phyloP scores from a whole-genome alignment of 2,113 vertebrate species.

The Gila orcuttii region DNA sequence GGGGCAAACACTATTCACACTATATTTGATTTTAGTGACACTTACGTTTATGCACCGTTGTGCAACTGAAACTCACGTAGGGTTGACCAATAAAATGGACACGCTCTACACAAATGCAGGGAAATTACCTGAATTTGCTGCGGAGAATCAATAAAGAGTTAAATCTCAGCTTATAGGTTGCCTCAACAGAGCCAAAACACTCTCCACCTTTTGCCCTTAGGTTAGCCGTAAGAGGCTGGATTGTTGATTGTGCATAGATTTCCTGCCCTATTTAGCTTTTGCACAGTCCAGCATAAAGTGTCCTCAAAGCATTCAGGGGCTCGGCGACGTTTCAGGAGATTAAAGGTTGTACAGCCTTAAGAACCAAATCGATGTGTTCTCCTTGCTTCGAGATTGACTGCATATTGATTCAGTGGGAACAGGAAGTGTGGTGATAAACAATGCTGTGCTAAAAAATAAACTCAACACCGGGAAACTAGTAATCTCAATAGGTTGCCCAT shows the following conservation, averaged over 20 bases:
- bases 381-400: constrained; percentile 76
- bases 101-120: background rate
- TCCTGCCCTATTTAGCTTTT: constrained; percentile 50
- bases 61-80: background rate
- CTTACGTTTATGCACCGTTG: background rate
- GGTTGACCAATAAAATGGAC: background rate
- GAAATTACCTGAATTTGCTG: constrained; percentile 4
- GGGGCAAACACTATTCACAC: constrained; percentile 3
- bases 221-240: constrained; percentile 20
- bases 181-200: constrained; percentile 26
- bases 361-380: constrained; percentile 72
- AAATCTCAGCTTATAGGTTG: constrained; percentile 4
- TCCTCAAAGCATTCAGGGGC: constrained; percentile 65
- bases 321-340: constrained; percentile 70
- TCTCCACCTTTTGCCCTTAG: constrained; percentile 37
- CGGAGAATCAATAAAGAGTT: constrained; percentile 15
- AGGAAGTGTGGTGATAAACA: constrained; percentile 61
- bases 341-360: constrained; percentile 73
- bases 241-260: constrained; percentile 53
- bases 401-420: constrained; percentile 74
- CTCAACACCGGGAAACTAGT: constrained; percentile 41
- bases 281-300: constrained; percentile 57
- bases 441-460: constrained; percentile 42
- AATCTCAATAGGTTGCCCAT: constrained; percentile 19
- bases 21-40: background rate